Conservation (phyloP, 2,113 vertebrate genomes). For the Heptranchias perlo region DNA sequence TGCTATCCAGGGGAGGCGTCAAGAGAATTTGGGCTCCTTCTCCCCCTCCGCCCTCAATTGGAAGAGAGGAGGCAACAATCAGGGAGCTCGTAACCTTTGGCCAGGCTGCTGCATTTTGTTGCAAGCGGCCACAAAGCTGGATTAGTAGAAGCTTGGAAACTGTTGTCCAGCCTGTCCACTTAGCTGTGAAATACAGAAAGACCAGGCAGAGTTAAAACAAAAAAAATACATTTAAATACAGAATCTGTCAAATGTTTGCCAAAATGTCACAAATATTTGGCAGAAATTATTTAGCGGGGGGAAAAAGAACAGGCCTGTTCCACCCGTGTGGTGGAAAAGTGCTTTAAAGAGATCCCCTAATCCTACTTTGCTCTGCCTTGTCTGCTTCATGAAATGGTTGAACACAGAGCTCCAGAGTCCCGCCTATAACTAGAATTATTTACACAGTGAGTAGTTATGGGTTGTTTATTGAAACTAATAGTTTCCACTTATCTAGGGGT, state of each 20-base stretch:
- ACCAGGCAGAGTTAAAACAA: background rate
- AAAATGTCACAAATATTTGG: background rate
- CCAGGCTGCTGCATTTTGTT: background rate
- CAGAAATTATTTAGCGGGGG: too few relatives aligned
- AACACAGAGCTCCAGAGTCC: background rate
- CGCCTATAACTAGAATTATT: background rate
- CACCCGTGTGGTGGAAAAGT: background rate
- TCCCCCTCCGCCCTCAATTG: background rate
- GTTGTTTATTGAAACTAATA: conserved; percentile 29
- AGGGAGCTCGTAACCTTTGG: background rate
- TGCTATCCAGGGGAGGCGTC: background rate
- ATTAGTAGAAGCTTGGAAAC: background rate
- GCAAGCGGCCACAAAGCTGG: background rate
- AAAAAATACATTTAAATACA: background rate
- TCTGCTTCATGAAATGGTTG: background rate
- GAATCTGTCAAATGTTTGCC: background rate
- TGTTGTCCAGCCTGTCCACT: background rate
- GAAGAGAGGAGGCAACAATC: background rate
- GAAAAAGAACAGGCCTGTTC: background rate
- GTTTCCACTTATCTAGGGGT: background rate
- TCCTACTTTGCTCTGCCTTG: background rate
- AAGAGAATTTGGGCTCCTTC: background rate
- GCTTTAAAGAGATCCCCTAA: background rate
- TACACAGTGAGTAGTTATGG: conserved; percentile 8
- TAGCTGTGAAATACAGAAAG: background rate